Evolutionary conservation across 2,113 vertebrate species (phyloP).

Genomic region (Neodon shergylaensis): DNA sequence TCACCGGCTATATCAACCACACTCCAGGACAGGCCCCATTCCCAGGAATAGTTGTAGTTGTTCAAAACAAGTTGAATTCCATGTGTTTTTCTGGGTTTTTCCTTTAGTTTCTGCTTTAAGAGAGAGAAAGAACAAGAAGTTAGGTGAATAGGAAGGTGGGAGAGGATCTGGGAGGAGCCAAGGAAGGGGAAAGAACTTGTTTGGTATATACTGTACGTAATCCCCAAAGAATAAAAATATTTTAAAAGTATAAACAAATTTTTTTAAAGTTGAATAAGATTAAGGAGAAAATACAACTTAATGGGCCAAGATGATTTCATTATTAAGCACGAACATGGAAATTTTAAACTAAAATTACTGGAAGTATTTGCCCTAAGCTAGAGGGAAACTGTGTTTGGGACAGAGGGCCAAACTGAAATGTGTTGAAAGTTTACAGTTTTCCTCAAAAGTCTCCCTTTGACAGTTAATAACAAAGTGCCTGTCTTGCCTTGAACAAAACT

Average conservation of each 20-base stretch:
- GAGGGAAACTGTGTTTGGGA: background rate
- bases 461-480: constrained; percentile 66
- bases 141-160: background rate
- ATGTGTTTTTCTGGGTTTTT: background rate
- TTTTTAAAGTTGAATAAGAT: background rate
- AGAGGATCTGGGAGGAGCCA: background rate
- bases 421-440: constrained; percentile 68
- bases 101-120: background rate
- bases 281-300: constrained; percentile 13
- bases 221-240: background rate
- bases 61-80: background rate
- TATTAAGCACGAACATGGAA: constrained; percentile 43
- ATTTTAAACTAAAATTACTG: constrained; percentile 56
- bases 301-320: constrained; percentile 15
- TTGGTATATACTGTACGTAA: background rate
- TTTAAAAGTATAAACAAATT: constrained; percentile 27
- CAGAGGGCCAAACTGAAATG: constrained; percentile 70
- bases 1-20: background rate
- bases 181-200: background rate
- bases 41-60: background rate
- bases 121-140: background rate
- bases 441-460: constrained; percentile 64
- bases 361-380: constrained; percentile 59
- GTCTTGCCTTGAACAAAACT: constrained; percentile 64
- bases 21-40: background rate